phyloP scores from a whole-genome alignment of 2,797 vertebrate genomes.

The Philypnodon macrostomus region DNA sequence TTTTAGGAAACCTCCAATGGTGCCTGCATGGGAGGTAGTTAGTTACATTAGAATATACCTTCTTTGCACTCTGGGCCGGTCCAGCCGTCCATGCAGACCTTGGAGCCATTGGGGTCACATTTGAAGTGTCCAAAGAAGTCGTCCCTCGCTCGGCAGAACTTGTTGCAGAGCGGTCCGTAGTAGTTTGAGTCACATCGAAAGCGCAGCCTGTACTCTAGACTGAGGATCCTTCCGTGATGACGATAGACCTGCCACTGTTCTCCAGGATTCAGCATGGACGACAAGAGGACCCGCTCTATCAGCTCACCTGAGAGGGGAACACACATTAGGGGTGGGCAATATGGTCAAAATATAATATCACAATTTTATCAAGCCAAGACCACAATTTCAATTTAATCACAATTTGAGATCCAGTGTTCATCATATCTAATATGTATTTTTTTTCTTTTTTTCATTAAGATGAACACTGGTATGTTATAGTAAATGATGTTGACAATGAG shows the following conservation, averaged over 20 bases:
- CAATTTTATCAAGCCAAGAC: no score
- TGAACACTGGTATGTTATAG: no score
- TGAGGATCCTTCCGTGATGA: constrained; percentile 69
- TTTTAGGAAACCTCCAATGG: no score
- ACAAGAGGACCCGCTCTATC: constrained; percentile 76
- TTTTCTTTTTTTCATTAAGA: no score
- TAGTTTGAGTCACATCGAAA: constrained; percentile 79
- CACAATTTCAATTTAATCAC: no score
- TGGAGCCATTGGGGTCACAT: constrained; percentile 73
- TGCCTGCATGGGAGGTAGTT: neutral
- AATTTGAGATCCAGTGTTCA: no score
- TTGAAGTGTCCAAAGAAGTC: constrained; percentile 82
- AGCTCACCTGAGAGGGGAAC: constrained; percentile 63
- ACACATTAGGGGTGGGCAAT: no score
- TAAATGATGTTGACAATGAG: no score
- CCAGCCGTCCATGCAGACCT: constrained; percentile 83
- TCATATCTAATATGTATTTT: no score
- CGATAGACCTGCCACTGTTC: constrained; percentile 76
- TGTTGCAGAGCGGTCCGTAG: constrained; percentile 79
- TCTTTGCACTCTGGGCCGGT: constrained; percentile 73
- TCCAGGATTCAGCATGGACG: constrained; percentile 80
- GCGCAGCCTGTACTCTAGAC: constrained; percentile 75
- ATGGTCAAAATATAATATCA: no score
- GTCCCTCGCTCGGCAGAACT: constrained; percentile 75
- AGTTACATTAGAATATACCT: constrained; percentile 49